Conservation (phyloP, 2,797 vertebrate genomes). For the Oryzias dopingdopingensis region DNA sequence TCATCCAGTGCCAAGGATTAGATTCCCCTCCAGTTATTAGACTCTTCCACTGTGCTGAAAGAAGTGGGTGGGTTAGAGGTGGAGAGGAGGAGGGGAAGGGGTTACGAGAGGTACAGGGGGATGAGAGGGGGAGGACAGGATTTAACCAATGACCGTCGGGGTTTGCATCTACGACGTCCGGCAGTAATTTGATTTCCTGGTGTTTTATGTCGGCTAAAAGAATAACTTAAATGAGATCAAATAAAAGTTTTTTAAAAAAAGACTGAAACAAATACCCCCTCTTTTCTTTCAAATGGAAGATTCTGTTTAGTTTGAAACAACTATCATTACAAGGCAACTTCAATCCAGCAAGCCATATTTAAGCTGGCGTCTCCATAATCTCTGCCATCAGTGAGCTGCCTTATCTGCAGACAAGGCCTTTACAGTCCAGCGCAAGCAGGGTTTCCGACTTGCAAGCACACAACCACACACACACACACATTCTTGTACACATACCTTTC, state of each 20-base stretch:
- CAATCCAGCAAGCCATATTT: slow-evolving; percentile 72
- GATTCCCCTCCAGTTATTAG: slow-evolving; percentile 83
- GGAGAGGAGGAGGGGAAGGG: not conserved
- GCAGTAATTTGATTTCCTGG: slow-evolving; percentile 47
- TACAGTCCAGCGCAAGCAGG: slow-evolving; percentile 52
- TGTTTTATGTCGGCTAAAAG: slow-evolving; percentile 16
- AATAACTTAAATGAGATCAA: slow-evolving; percentile 27
- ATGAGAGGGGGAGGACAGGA: slow-evolving; percentile 43
- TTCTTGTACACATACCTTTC: slow-evolving; percentile 28
- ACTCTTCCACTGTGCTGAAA: slow-evolving; percentile 80
- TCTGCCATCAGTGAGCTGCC: slow-evolving; percentile 74
- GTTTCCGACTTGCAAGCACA: slow-evolving; percentile 40
- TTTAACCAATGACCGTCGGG: slow-evolving; percentile 55
- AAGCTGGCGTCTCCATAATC: slow-evolving; percentile 79
- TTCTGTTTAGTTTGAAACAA: slow-evolving; percentile 78
- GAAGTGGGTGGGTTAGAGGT: slow-evolving; percentile 67
- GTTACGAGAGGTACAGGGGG: slow-evolving; percentile 18
- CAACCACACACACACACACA: slow-evolving; percentile 42
- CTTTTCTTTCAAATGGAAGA: slow-evolving; percentile 50
- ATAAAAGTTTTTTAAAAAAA: slow-evolving; percentile 3
- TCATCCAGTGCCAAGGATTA: slow-evolving; percentile 84
- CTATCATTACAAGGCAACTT: slow-evolving; percentile 77
- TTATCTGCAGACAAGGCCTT: slow-evolving; percentile 71
- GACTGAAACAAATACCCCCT: slow-evolving; percentile 31
- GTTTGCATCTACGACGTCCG: slow-evolving; percentile 35